Evolutionary conservation across 2,888 invertebrate genomes (phyloP), one percentile per base, ranked within the genome.

Genomic region (Piscicola geometra): DNA sequence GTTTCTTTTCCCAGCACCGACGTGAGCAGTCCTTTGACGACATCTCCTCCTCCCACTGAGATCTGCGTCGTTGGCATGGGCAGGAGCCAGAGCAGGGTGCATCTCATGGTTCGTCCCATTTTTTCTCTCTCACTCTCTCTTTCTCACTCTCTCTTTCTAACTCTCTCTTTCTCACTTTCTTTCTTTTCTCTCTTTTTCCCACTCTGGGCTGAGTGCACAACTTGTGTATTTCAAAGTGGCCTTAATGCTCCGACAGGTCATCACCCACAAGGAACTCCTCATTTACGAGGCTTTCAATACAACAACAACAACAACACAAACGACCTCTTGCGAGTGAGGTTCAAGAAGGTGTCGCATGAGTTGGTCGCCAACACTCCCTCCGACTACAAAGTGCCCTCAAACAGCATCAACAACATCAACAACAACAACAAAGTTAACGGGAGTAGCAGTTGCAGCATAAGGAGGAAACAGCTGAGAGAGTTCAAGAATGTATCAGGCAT

Each of bases 401-500:
- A 56, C 25, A 56, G n/a, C 25, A 56, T 18, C 60, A 56, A 56
- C 25, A 56, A 56, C 60, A 56, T 3, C 25, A 21, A 56, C 25
- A 56, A 56, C 60, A 18, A 25, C 9, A 56, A 56, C 25, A n/a
- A n/a, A n/a, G n/a, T n/a, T n/a, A n/a, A n/a, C n/a, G n/a, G n/a
- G n/a, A n/a, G n/a, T n/a, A n/a, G n/a, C n/a, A n/a, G n/a, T n/a
- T n/a, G n/a, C n/a, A 15, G 5, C 41, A 41, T 41, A 80, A 73
- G 81, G 80, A 70, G 41, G 36, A 74, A 72, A 47, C 77, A 76
- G 76, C 75, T 81, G 56, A 67, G 79, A n/a, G 78, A 79, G 81
- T 93, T 93, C 87, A 90, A 89, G 72, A 93, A 94, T 85, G 91
- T 96, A 74, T 91, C 92, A 74, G 94, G 95, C 0, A 93, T 96